Percentiles rank a stretch among this genome's conserved stretches.
Conservation (phyloP, 2,888 invertebrate species). For the Aspidapion aeneum region DNA sequence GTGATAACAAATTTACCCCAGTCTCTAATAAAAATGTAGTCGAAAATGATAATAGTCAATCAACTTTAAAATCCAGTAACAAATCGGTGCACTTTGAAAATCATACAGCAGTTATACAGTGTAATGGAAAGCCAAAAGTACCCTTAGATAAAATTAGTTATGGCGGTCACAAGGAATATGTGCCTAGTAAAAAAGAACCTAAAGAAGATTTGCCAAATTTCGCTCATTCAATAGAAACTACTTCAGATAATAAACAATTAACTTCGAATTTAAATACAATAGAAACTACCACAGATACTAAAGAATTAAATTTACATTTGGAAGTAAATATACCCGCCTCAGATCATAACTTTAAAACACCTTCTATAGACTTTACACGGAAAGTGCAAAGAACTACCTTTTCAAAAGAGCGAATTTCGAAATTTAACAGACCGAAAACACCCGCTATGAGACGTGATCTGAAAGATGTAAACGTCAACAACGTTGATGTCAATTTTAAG, state of each 20-base stretch:
- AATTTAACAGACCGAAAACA: no score
- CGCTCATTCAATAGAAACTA: background rate
- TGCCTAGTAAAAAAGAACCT: background rate
- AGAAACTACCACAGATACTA: no score
- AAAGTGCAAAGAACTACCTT: conserved; percentile 1
- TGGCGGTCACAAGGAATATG: background rate
- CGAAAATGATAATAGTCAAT: background rate
- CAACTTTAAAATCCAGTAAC: background rate
- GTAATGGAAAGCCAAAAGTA: conserved; percentile 31
- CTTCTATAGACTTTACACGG: background rate
- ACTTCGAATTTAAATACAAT: no score
- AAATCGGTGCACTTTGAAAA: conserved; percentile 8
- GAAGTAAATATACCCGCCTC: no score
- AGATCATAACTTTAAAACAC: background rate
- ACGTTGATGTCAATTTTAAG: no score
- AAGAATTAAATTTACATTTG: no score
- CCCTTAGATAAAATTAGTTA: conserved; percentile 9
- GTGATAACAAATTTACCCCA: conserved; percentile 24
- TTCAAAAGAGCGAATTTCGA: background rate
- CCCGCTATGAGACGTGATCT: no score
- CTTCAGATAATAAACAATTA: background rate
- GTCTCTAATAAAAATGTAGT: background rate
- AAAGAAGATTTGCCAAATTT: background rate
- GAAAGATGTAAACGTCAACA: no score
- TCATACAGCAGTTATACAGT: conserved; percentile 40